phyloP scores from a whole-genome alignment of 2,797 vertebrate species.

The Mycteria americana region DNA sequence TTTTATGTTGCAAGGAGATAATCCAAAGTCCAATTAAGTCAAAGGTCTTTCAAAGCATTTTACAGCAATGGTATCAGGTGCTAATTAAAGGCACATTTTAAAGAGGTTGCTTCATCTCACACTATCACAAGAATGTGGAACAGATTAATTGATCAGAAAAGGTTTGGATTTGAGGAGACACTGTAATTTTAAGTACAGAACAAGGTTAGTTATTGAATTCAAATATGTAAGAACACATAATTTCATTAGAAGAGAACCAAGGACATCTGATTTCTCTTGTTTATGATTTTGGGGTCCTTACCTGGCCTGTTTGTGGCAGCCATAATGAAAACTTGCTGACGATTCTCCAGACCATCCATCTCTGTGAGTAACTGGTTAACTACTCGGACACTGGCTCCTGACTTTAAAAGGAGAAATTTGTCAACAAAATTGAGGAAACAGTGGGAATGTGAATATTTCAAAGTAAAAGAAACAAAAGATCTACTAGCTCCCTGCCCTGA shows the following conservation, averaged over 20 bases:
- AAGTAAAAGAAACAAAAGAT: background rate
- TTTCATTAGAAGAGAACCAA: background rate
- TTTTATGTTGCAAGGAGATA: background rate
- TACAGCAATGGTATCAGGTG: background rate
- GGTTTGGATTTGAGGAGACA: background rate
- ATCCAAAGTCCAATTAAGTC: background rate
- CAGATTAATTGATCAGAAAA: background rate
- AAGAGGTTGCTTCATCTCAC: background rate
- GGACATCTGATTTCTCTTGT: rapidly evolving
- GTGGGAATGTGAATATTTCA: background rate
- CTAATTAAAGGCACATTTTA: background rate
- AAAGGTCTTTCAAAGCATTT: background rate
- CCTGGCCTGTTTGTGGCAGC: constrained; percentile 97
- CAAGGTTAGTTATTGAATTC: background rate
- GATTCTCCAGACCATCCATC: constrained; percentile 93
- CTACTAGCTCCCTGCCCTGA: background rate
- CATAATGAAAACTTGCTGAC: constrained; percentile 94
- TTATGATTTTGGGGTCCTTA: constrained; percentile 38
- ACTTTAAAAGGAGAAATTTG: constrained; percentile 69
- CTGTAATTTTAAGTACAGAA: background rate
- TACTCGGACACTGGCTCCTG: constrained; percentile 89
- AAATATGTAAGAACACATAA: background rate
- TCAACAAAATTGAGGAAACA: background rate
- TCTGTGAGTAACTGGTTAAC: constrained; percentile 97
- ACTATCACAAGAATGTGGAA: background rate